A percentile compares a stretch with the other conserved stretches of the same genome.
These are phyloP conservation scores for Lymantria monacha DNA, from an alignment of 2,888 invertebrate genomes.

Conservation along the genomic window DNA sequence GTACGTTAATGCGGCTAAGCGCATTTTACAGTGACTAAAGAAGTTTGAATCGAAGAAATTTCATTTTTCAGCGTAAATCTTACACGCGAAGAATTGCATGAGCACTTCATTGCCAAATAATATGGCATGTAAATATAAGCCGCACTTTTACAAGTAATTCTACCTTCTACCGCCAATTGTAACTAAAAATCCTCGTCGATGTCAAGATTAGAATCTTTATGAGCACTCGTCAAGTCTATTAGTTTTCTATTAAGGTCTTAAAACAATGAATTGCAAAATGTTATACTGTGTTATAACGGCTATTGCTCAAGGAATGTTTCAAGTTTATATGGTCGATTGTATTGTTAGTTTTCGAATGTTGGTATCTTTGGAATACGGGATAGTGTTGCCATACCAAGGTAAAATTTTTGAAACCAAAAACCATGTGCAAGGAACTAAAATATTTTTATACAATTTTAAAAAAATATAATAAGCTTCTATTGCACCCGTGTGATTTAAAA, in stretches of 20 bases:
- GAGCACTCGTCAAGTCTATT: slow-evolving; percentile 44
- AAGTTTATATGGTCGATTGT: slow-evolving; percentile 38
- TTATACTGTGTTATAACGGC: slow-evolving; percentile 31
- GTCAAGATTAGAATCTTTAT: slow-evolving; percentile 42
- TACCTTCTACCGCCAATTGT: too few species aligned
- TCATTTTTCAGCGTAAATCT: too few species aligned
- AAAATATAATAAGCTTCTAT: slow-evolving; percentile 12
- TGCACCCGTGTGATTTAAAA: slow-evolving; percentile 6
- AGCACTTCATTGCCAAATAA: too few species aligned
- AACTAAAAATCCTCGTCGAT: not conserved
- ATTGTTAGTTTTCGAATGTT: slow-evolving; percentile 34
- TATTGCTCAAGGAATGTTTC: slow-evolving; percentile 71
- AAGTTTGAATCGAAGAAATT: too few species aligned
- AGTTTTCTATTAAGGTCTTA: slow-evolving; percentile 54
- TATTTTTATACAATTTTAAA: slow-evolving; percentile 40
- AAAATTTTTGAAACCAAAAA: slow-evolving; percentile 22
- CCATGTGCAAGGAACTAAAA: slow-evolving; percentile 15
- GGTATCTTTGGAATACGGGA: slow-evolving; percentile 31
- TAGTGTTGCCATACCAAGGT: slow-evolving; percentile 37
- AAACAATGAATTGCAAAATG: slow-evolving; percentile 62
- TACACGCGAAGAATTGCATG: too few species aligned
- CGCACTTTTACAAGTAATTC: too few species aligned
- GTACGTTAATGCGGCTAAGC: too few species aligned
- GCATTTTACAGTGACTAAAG: too few species aligned
- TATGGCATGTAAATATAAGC: too few species aligned